Conservation (phyloP, 2,888 invertebrate species). For the Dynastes grantii region DNA sequence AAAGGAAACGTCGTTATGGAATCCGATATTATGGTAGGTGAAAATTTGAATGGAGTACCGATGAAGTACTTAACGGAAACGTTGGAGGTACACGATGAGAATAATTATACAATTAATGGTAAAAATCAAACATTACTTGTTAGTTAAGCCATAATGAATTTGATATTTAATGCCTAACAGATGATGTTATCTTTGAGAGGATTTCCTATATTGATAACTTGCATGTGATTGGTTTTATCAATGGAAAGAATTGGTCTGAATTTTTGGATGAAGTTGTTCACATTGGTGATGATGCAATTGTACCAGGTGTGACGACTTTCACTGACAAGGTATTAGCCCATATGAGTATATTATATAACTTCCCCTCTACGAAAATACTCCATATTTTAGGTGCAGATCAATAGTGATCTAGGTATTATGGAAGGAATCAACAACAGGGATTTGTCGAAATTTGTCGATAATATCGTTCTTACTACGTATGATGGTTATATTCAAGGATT, state of each 20-base stretch:
- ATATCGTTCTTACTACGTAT: not conserved
- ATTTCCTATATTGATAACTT: conserved; percentile 63
- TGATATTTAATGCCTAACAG: conserved; percentile 54
- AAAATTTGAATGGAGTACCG: conserved; percentile 64
- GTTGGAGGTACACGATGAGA: conserved; percentile 57
- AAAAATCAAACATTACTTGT: conserved; percentile 26
- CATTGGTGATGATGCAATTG: conserved; percentile 57
- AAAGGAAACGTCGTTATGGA: conserved; percentile 64
- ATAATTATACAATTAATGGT: conserved; percentile 62
- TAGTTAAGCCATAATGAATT: conserved; percentile 21
- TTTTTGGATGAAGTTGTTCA: conserved; percentile 62
- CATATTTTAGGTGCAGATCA: conserved; percentile 61
- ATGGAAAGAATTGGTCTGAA: conserved; percentile 60
- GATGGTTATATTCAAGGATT: conserved; percentile 61
- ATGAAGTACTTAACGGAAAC: conserved; percentile 59
- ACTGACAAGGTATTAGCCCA: conserved; percentile 58
- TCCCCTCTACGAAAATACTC: too few relatives aligned
- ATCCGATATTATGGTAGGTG: conserved; percentile 64
- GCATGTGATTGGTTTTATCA: conserved; percentile 60
- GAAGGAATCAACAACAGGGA: conserved; percentile 64
- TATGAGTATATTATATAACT: not conserved
- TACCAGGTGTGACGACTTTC: conserved; percentile 61
- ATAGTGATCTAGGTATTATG: conserved; percentile 62
- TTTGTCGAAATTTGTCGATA: conserved; percentile 61
- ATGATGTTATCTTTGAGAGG: conserved; percentile 64